Percentiles rank a stretch among this genome's conserved stretches.
phyloP scores from a whole-genome alignment of 2,797 vertebrate genomes.

The Myotis myotis region DNA sequence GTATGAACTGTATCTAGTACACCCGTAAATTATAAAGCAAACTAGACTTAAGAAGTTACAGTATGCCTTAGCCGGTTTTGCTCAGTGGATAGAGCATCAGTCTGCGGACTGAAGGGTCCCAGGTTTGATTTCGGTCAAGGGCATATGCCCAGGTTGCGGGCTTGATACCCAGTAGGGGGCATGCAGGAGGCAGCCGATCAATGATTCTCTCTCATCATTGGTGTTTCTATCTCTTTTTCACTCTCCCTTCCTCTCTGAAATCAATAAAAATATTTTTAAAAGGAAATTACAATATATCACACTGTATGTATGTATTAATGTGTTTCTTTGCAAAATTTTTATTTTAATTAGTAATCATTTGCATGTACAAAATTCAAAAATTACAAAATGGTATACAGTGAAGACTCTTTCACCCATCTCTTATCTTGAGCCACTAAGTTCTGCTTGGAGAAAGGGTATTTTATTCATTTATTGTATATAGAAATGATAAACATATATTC shows the following conservation, averaged over 20 bases:
- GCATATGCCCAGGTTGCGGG: too few relatives aligned
- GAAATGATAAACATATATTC: slow-evolving; percentile 13
- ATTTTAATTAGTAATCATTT: slow-evolving; percentile 2
- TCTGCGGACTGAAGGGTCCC: too few relatives aligned
- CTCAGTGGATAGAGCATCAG: too few relatives aligned
- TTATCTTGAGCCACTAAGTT: slow-evolving; percentile 8
- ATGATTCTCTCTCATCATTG: too few relatives aligned
- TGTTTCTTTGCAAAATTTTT: slow-evolving; percentile 12
- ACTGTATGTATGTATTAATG: not conserved
- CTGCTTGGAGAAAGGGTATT: not conserved
- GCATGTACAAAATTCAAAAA: not conserved
- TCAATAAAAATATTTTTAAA: too few relatives aligned
- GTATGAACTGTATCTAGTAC: not conserved
- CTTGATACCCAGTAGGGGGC: too few relatives aligned
- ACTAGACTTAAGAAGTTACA: not conserved
- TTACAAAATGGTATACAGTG: not conserved
- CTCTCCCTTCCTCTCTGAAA: too few relatives aligned
- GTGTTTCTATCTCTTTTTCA: too few relatives aligned
- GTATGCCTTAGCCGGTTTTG: not conserved
- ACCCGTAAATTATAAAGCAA: not conserved
- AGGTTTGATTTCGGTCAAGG: too few relatives aligned
- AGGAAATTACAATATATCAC: not conserved
- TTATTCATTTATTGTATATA: slow-evolving; percentile 18
- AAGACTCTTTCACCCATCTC: not conserved
- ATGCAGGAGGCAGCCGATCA: too few relatives aligned